Conservation (phyloP, 2,113 vertebrate genomes). For the Trogon surrucura region DNA sequence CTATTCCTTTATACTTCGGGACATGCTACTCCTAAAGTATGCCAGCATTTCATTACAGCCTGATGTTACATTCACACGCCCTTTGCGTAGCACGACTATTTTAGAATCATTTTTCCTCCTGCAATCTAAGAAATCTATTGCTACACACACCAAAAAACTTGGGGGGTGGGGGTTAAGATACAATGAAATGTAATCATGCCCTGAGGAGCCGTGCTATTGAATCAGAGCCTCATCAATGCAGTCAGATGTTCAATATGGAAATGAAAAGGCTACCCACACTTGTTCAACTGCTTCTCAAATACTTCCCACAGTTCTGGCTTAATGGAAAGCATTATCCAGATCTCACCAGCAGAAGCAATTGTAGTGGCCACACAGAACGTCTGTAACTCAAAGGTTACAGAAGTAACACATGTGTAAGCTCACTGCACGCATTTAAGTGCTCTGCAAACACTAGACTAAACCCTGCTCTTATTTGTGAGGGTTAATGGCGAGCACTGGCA, state of each 20-base stretch:
- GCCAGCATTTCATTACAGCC: not conserved
- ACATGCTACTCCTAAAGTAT: not conserved
- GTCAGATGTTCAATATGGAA: not conserved
- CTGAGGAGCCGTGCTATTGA: not conserved
- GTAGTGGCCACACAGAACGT: fast-evolving
- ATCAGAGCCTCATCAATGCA: not conserved
- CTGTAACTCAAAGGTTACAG: not conserved
- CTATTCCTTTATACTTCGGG: not conserved
- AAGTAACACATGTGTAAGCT: not conserved
- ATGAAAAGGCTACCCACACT: not conserved
- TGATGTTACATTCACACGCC: not conserved
- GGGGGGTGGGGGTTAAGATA: not conserved
- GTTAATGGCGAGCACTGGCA: not conserved
- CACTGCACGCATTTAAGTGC: not conserved
- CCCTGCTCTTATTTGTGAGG: not conserved
- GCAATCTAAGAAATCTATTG: not conserved
- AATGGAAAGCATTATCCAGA: not conserved
- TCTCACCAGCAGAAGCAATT: not conserved
- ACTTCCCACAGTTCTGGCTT: not conserved
- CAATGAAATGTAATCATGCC: not conserved
- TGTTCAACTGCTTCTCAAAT: not conserved
- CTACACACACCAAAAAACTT: not conserved
- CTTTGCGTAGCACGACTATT: not conserved
- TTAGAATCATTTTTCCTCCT: not conserved
- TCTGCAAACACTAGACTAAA: not conserved